Percentiles rank a stretch among this genome's conserved stretches.
phyloP scores from a whole-genome alignment of 2,888 invertebrate genomes.

The Yponomeuta evonymella region DNA sequence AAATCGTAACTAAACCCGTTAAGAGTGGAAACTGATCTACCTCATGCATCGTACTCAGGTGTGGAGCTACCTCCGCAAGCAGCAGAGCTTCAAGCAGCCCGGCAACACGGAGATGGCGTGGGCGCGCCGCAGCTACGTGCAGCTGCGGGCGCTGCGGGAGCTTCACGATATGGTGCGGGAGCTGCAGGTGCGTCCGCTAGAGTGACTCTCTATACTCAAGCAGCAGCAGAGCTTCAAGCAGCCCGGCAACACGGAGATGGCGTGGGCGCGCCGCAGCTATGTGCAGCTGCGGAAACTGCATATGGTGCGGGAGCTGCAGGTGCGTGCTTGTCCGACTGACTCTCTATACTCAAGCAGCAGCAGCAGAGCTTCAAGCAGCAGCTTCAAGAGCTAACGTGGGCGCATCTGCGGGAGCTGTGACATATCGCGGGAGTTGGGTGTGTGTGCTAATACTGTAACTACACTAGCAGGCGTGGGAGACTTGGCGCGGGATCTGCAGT shows the following conservation, averaged over 20 bases:
- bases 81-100: constrained; percentile 71
- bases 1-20: too few species aligned
- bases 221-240: constrained; percentile 69
- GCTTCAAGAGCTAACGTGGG: too few species aligned
- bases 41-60: constrained; percentile 57
- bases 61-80: constrained; percentile 79
- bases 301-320: constrained; percentile 81
- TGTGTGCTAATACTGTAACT: constrained; percentile 44
- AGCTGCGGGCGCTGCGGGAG: constrained; percentile 83
- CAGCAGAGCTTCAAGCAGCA: constrained; percentile 64
- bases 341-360: constrained; percentile 60
- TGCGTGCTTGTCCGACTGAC: constrained; percentile 7
- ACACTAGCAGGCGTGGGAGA: constrained; percentile 77
- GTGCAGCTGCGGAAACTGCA: constrained; percentile 85
- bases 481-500: constrained; percentile 83
- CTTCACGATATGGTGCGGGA: constrained; percentile 84
- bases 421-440: too few species aligned
- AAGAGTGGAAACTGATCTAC: not conserved
- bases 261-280: constrained; percentile 83
- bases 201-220: constrained; percentile 36
- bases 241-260: constrained; percentile 56
- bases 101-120: constrained; percentile 74
- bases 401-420: too few species aligned
- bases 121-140: constrained; percentile 83
- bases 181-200: constrained; percentile 51